phyloP scores from a whole-genome alignment of 2,888 invertebrate genomes.

The Sipunculus nudus region DNA sequence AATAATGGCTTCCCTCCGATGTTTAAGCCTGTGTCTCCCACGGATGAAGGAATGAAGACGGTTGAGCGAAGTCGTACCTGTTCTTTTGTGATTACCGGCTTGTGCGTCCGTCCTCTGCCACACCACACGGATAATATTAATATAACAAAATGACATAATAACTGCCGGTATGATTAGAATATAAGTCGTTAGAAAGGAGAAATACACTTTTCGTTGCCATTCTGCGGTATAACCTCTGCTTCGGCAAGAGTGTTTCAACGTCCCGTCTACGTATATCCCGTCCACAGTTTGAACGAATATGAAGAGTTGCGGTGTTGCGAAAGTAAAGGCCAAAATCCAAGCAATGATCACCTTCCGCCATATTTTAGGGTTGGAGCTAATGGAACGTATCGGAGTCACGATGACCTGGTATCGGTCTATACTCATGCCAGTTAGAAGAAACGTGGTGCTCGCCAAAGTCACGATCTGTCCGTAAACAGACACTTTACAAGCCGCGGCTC shows the following conservation, averaged over 20 bases:
- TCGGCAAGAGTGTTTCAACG: constrained; percentile 57
- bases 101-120: constrained; percentile 58
- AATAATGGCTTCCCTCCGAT: not conserved
- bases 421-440: constrained; percentile 67
- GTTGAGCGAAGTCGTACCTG: constrained; percentile 22
- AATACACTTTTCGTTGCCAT: constrained; percentile 68
- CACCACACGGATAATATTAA: constrained; percentile 65
- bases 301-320: constrained; percentile 66
- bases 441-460: constrained; percentile 65
- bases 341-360: constrained; percentile 61
- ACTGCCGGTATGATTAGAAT: constrained; percentile 65
- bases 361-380: constrained; percentile 53
- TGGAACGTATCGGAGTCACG: constrained; percentile 63
- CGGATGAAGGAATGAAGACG: not conserved
- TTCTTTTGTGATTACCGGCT: constrained; percentile 3
- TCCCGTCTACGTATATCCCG: constrained; percentile 52
- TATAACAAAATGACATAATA: constrained; percentile 67
- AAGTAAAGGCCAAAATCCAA: constrained; percentile 65
- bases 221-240: constrained; percentile 66
- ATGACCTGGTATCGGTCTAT: constrained; percentile 67
- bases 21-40: not conserved
- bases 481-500: constrained; percentile 64
- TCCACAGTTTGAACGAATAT: constrained; percentile 65
- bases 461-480: constrained; percentile 66
- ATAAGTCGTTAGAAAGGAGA: constrained; percentile 65